These are phyloP conservation scores for Torymus texanus DNA, from an alignment of 2,888 invertebrate species.

Conservation along the genomic window DNA sequence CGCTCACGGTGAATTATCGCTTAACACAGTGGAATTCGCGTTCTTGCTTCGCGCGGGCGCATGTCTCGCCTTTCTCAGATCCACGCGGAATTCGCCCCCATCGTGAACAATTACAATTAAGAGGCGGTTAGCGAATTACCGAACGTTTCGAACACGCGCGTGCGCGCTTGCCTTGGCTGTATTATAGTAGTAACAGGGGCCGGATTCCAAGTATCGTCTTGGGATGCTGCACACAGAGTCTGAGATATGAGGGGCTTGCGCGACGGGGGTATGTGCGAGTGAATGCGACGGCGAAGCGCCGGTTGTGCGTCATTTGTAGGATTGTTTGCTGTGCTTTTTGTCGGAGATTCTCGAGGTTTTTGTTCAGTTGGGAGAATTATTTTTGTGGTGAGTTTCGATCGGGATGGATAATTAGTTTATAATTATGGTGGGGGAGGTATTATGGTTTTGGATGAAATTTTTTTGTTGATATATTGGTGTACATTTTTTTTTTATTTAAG, in stretches of 20 bases:
- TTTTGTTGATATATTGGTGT: no score
- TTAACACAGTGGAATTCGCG: constrained; percentile 71
- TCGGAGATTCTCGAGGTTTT: background rate
- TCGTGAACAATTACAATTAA: constrained; percentile 74
- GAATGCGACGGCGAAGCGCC: background rate
- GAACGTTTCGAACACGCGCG: constrained; percentile 68
- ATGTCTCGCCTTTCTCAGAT: constrained; percentile 58
- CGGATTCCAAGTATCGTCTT: constrained; percentile 64
- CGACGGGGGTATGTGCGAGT: background rate
- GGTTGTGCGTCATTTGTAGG: no score
- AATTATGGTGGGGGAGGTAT: no score
- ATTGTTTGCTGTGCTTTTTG: no score
- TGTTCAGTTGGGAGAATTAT: background rate
- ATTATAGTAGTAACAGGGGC: background rate
- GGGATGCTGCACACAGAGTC: constrained; percentile 16
- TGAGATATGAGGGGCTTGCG: constrained; percentile 3
- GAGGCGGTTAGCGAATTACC: constrained; percentile 74
- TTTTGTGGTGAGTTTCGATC: no score
- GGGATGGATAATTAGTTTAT: no score
- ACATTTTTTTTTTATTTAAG: no score
- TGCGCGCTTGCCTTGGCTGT: constrained; percentile 26
- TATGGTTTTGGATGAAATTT: no score
- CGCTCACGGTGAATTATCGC: constrained; percentile 68
- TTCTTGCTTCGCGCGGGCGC: constrained; percentile 65
- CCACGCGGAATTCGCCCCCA: constrained; percentile 70